Base-by-base conservation (phyloP, 2,797 vertebrate genomes). In the Syngnathus acus region DNA sequence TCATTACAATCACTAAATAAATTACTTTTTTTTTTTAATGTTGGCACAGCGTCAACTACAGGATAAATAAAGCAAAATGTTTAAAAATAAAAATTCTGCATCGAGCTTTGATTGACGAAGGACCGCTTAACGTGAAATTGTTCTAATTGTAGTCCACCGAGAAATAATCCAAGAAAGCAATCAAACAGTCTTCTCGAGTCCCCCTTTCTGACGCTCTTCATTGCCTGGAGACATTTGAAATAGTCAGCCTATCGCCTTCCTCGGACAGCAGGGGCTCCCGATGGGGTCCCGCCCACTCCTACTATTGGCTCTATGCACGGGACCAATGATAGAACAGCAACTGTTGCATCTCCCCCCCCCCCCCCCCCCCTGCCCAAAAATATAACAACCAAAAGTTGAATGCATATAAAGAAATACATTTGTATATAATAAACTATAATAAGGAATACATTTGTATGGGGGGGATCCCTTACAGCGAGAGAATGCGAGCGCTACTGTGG, bases 321-420 rank as follows among this genome's bases (percentile, higher is more conserved):
- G 63, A 62, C 87, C 82, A 84, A 84, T 86, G 5, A 11, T 21
- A 40, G 38, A 9, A 13, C 65, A 68, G 79, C 80, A 87, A 86
- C 87, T 88, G 85, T 86, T 87, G 85, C 82, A 72, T 77, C 32
- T 66, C 43, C 8, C 8, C 5, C 17, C 10, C 11, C n/a, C 9
- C 17, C 47, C 23, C 48, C n/a, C n/a, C 10, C 23, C 38, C 16
- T 23, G 23, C 19, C n/a, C n/a, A 2, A 23, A 13, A 6, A 61
- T 61, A 39, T 9, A 13, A 21, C 19, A 13, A 21, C 4, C 39
- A 21, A 60, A 61, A 61, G 39, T 63, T 63, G 6, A 57, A 57
- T 54, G 26, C 21, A 55, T 32, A 2, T 26, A 4, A 43, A 63
- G 16, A 8, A 19, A 3, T 48, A 14, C 9, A 3, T 43, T 62